Evolutionary conservation across 1,140 invertebrate genomes (phyloP).

Genomic region (Atta colombica): DNA sequence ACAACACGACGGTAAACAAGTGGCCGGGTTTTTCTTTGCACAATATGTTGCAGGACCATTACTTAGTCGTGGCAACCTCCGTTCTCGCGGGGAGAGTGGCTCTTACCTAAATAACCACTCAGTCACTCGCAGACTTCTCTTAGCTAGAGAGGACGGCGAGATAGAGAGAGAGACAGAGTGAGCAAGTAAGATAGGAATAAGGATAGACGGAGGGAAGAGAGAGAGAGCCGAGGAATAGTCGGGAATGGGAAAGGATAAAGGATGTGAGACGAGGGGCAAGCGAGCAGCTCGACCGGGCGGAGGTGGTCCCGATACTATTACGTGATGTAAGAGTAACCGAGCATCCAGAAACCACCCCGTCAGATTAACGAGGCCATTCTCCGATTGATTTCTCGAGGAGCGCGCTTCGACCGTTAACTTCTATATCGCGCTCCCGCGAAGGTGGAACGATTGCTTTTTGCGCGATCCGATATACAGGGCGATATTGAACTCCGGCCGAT

Average conservation of each 20-base stretch:
- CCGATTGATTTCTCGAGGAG: conserved; percentile 85
- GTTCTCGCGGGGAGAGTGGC: conserved; percentile 81
- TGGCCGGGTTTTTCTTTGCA: conserved; percentile 82
- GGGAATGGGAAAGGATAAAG: conserved; percentile 43
- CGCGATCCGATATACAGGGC: conserved; percentile 48
- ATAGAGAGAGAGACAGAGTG: conserved; percentile 34
- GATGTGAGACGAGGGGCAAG: conserved; percentile 57
- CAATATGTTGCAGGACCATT: conserved; percentile 83
- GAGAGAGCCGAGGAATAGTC: conserved; percentile 20
- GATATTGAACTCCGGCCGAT: conserved; percentile 41
- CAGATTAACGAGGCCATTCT: conserved; percentile 86
- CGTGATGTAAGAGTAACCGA: conserved; percentile 84
- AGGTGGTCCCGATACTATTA: conserved; percentile 83
- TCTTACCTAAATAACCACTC: conserved; percentile 88
- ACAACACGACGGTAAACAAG: conserved; percentile 78
- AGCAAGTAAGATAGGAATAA: conserved; percentile 9
- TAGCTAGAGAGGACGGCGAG: conserved; percentile 76
- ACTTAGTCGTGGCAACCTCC: conserved; percentile 80
- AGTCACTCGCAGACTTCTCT: conserved; percentile 84
- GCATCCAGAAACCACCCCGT: conserved; percentile 82
- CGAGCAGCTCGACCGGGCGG: conserved; percentile 49
- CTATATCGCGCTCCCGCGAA: conserved; percentile 64
- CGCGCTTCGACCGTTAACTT: conserved; percentile 77
- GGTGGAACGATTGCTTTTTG: conserved; percentile 62
- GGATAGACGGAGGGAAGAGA: neutral